Percentiles rank a stretch among this genome's conserved stretches.
These are phyloP conservation scores for Ophiodon elongatus DNA, from an alignment of 2,113 vertebrate species.

Conservation along the genomic window DNA sequence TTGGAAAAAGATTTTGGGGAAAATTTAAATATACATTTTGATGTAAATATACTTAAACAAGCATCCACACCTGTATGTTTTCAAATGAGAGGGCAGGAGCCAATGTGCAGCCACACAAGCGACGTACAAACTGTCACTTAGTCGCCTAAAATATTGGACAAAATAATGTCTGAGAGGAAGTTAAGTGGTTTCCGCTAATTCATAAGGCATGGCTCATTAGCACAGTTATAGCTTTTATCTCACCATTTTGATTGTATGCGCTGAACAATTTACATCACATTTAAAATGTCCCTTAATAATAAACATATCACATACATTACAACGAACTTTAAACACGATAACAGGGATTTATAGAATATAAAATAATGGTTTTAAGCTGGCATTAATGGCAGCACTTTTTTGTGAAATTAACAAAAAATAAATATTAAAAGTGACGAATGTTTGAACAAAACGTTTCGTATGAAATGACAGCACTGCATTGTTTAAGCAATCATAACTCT, in stretches of 20 bases:
- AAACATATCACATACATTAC: background rate
- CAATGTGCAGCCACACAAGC: background rate
- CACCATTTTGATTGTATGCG: background rate
- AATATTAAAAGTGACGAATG: too few relatives aligned
- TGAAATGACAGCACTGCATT: too few relatives aligned
- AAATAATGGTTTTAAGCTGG: too few relatives aligned
- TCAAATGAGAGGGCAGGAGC: background rate
- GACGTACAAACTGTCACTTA: background rate
- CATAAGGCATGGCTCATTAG: conserved; percentile 42
- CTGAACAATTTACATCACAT: background rate
- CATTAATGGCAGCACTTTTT: too few relatives aligned
- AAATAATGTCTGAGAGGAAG: background rate
- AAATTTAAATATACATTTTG: background rate
- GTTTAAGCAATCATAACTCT: too few relatives aligned
- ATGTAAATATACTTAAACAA: conserved; percentile 20
- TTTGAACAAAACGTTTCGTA: too few relatives aligned
- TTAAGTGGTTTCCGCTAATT: conserved; percentile 39
- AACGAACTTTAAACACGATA: background rate
- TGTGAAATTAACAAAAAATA: too few relatives aligned
- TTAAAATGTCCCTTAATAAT: background rate
- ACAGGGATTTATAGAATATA: background rate
- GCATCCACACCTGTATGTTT: background rate
- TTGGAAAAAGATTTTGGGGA: background rate
- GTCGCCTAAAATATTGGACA: too few relatives aligned
- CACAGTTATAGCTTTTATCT: conserved; percentile 36